phyloP scores from a whole-genome alignment of 1,140 invertebrate genomes.

The Venturia canescens region DNA sequence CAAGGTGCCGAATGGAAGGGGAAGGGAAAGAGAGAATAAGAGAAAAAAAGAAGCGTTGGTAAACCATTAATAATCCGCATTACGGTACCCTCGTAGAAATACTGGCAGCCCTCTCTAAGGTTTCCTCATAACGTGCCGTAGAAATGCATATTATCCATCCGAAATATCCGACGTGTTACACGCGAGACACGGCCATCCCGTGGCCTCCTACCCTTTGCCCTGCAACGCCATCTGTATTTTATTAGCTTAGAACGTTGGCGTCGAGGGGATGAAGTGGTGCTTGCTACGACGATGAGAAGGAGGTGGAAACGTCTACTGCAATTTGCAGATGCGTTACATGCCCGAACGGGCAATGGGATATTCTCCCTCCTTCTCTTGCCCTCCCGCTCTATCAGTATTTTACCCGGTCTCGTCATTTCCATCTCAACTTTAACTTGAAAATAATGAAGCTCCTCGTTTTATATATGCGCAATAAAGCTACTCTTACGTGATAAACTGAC shows the following conservation, averaged over 20 bases:
- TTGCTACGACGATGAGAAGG: neutral
- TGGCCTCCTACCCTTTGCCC: constrained; percentile 33
- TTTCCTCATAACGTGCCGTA: constrained; percentile 72
- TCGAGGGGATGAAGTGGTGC: neutral
- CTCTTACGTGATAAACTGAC: neutral
- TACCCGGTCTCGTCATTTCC: neutral
- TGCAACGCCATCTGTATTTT: constrained; percentile 41
- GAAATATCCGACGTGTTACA: constrained; percentile 70
- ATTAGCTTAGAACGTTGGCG: constrained; percentile 33
- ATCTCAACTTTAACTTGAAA: neutral
- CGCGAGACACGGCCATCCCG: constrained; percentile 58
- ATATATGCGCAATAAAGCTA: neutral
- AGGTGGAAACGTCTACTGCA: constrained; percentile 58
- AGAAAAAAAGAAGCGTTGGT: constrained; percentile 56
- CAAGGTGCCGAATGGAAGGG: constrained; percentile 37
- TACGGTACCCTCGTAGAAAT: constrained; percentile 56
- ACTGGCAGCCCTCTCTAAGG: constrained; percentile 59
- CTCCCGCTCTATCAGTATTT: neutral
- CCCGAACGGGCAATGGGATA: constrained; percentile 39
- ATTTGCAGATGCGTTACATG: constrained; percentile 61
- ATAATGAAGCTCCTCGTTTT: neutral
- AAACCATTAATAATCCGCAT: constrained; percentile 71
- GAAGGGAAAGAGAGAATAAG: constrained; percentile 43
- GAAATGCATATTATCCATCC: constrained; percentile 74
- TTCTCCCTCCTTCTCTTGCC: constrained; percentile 11